A percentile compares a stretch with the other conserved stretches of the same genome.
Conservation (phyloP, 1,140 invertebrate species). For the Eriosoma lanigerum region DNA sequence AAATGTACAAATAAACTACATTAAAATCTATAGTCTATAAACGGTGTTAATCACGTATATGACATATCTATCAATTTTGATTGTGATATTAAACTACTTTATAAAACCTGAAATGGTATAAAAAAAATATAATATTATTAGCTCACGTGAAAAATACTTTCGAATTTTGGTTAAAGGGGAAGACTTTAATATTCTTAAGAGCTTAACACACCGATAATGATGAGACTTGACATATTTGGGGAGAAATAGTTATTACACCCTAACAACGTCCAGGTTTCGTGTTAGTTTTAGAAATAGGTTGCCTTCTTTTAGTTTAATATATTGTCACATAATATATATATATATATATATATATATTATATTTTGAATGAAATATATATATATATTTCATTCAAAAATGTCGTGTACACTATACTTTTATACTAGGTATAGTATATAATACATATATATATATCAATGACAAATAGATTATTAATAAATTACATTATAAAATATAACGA, state of each 20-base stretch:
- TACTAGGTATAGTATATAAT: not conserved
- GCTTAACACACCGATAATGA: conserved; percentile 40
- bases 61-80: conserved; percentile 34
- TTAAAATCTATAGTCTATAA: not conserved
- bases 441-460: no score
- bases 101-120: not conserved
- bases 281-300: not conserved
- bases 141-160: conserved; percentile 33
- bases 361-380: no score
- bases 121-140: conserved; percentile 28
- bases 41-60: conserved; percentile 19
- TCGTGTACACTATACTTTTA: not conserved
- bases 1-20: conserved; percentile 1
- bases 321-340: not conserved
- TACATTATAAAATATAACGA: no score
- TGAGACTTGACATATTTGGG: conserved; percentile 42
- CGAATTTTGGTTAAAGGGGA: conserved; percentile 11
- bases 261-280: conserved; percentile 2
- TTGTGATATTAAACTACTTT: conserved; percentile 27
- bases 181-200: conserved; percentile 47
- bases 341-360: not conserved
- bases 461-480: no score
- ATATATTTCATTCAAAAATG: not conserved
- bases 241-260: conserved; percentile 19
- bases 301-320: not conserved